Evolutionary conservation across 2,113 vertebrate species (phyloP), one percentile per base, ranked within the genome.

Genomic region (Boulengeromyrus knoepffleri): DNA sequence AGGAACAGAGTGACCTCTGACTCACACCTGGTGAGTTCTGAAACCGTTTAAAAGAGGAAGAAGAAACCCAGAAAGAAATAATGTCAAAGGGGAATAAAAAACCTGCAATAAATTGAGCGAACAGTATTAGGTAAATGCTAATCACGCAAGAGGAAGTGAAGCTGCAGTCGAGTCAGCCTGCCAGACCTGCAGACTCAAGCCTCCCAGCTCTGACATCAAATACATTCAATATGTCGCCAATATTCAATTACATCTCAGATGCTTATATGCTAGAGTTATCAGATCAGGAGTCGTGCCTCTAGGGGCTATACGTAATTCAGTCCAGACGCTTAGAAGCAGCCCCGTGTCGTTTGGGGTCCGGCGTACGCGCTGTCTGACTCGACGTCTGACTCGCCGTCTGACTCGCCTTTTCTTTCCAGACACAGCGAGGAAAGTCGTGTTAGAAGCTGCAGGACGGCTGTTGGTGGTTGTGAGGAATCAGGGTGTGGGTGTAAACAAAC

Each of bases 191-290:
- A 66, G 83, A 90, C 88, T 13, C 46, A 4, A 52, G 88, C 90
- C 90, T 89, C 83, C 56, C 50, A 46, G 53, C 88, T 85, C 88
- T 70, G 39, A 49, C 80, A 89, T 89, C 56, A 89, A 90, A 90
- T 89, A 87, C 83, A 90, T 90, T 62, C 90, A 90, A 89, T 84
- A 90, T 90, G 90, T 83, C 90, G 88, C 77, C 56, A 89, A 90
- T 90, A 90, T 90, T 90, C 90, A 85, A 89, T 90, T 90, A 90
- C 90, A 88, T 89, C 83, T 89, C 87, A 89, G 77, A 90, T 90
- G 88, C 80, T 89, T 85, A 84, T 88, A 86, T 39, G 74, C 88
- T 27, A 39, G 52, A 17, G 74, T 90, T 90, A 90, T 90, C 90
- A 90, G 88, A 89, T 90, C 52, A 46, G 53, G 53, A 70, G 80